A percentile compares a stretch with the other conserved stretches of the same genome.
Evolutionary conservation across 2,888 invertebrate genomes (phyloP).

Genomic region (Biston betularia): DNA sequence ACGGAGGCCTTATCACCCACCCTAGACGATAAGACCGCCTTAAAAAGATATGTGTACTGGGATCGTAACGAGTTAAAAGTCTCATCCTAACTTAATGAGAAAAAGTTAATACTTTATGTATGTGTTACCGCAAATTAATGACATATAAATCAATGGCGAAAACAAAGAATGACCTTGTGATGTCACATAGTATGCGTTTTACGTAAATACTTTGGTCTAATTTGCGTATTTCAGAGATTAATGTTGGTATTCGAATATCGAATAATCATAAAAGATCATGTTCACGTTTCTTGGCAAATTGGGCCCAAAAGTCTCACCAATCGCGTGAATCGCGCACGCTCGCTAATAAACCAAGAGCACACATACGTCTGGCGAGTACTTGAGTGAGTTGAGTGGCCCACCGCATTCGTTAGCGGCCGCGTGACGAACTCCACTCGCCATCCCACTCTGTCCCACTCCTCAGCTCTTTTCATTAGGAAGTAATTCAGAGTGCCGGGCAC

Average conservation of each 20-base stretch:
- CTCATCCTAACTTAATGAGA: too few relatives aligned
- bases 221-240: neutral
- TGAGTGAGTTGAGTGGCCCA: constrained; percentile 69
- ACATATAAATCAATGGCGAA: too few relatives aligned
- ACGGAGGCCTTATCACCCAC: too few relatives aligned
- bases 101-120: too few relatives aligned
- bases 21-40: too few relatives aligned
- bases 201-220: neutral
- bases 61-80: too few relatives aligned
- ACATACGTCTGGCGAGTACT: constrained; percentile 66
- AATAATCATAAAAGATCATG: neutral
- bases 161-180: neutral
- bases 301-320: constrained; percentile 31
- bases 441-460: constrained; percentile 75
- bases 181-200: neutral
- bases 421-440: constrained; percentile 71
- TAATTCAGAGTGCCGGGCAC: constrained; percentile 83
- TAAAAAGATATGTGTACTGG: too few relatives aligned
- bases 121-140: too few relatives aligned
- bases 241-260: constrained; percentile 2
- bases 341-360: constrained; percentile 62
- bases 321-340: constrained; percentile 39
- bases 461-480: constrained; percentile 85
- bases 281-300: constrained; percentile 25
- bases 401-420: constrained; percentile 83